Evolutionary conservation across 2,888 invertebrate genomes (phyloP).

Genomic region (Pollenia griseotomentosa): DNA sequence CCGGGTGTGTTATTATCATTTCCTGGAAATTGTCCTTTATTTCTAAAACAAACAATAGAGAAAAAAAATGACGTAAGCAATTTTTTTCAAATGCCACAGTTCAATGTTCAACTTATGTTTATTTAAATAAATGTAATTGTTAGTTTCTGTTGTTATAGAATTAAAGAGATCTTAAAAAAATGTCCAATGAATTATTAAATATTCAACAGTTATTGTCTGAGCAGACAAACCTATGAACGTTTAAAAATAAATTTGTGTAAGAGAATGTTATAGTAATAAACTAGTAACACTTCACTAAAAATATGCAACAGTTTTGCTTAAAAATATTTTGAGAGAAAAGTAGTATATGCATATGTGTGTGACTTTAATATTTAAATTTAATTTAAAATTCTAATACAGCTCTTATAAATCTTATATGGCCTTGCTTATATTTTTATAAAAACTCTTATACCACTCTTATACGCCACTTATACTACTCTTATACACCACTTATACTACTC

Average conservation of each 20-base stretch:
- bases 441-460: background rate
- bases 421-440: background rate
- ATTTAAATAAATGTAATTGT: too few relatives aligned
- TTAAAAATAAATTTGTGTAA: background rate
- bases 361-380: too few relatives aligned
- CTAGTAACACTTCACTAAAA: background rate
- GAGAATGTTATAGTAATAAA: background rate
- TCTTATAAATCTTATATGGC: too few relatives aligned
- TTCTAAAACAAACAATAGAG: conserved; percentile 19
- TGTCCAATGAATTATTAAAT: conserved; percentile 10
- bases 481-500: conserved; percentile 7
- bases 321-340: background rate
- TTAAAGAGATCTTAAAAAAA: background rate
- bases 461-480: conserved; percentile 2
- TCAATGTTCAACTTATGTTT: background rate
- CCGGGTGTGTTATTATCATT: conserved; percentile 67
- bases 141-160: too few relatives aligned
- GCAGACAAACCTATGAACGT: conserved; percentile 23
- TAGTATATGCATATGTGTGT: too few relatives aligned
- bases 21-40: background rate
- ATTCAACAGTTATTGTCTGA: conserved; percentile 80
- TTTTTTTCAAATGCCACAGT: conserved; percentile 1
- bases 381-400: background rate
- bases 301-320: conserved; percentile 68
- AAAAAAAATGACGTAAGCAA: conserved; percentile 78